A percentile compares a stretch with the other conserved stretches of the same genome.
Evolutionary conservation across 2,113 vertebrate species (phyloP).

Genomic region (Myocastor coypus): DNA sequence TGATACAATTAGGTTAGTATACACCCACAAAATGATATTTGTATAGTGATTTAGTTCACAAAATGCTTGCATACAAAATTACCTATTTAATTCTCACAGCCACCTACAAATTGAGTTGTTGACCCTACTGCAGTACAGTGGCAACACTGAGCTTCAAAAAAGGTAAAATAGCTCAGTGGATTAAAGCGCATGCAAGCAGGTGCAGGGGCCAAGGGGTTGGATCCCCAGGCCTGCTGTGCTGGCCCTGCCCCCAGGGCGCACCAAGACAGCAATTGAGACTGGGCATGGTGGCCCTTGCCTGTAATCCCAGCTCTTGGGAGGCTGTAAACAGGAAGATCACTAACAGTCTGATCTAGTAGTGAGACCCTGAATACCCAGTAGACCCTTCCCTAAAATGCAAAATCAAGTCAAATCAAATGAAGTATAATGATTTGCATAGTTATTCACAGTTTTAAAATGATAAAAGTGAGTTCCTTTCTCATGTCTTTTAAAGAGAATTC

Average conservation of each 20-base stretch:
- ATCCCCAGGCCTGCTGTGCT: no score
- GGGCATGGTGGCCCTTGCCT: no score
- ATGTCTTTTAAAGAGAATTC: neutral
- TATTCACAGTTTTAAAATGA: neutral
- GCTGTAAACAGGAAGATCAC: no score
- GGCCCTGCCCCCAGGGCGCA: no score
- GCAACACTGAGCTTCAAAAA: neutral
- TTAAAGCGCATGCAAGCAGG: no score
- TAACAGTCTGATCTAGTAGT: no score
- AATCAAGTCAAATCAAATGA: no score
- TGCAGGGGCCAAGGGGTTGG: no score
- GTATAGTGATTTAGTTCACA: neutral
- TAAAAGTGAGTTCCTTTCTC: neutral
- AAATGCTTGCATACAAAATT: neutral
- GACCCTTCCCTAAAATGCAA: no score
- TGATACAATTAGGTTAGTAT: conserved; percentile 25
- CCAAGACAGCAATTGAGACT: no score
- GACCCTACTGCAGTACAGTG: neutral
- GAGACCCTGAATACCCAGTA: no score
- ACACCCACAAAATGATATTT: neutral
- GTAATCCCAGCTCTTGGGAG: no score
- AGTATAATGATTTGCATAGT: neutral
- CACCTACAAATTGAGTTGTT: neutral
- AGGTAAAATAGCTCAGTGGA: neutral
- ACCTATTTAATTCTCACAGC: neutral